Conservation (phyloP, 2,113 vertebrate genomes). For the Lampris megalopsis region DNA sequence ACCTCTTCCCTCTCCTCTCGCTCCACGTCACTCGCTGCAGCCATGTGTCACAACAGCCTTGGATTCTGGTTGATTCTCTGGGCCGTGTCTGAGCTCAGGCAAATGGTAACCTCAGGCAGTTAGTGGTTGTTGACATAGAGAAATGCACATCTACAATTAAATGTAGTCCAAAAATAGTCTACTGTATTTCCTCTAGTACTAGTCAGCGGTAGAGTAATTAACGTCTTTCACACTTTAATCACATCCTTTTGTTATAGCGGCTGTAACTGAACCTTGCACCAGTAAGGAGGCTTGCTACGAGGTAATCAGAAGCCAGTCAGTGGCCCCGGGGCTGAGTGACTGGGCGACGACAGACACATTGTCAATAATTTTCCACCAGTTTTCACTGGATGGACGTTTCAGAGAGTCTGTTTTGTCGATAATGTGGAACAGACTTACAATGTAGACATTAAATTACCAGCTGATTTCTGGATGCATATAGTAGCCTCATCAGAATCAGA, state of each 20-base stretch:
- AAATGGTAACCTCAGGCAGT: neutral
- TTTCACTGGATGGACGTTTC: neutral
- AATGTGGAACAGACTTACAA: neutral
- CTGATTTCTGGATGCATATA: no score
- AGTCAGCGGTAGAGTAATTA: neutral
- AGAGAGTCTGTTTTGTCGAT: neutral
- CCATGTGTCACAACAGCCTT: no score
- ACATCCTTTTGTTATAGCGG: neutral
- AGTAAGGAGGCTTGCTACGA: neutral
- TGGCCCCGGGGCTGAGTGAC: neutral
- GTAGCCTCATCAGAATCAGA: no score
- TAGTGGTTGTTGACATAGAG: neutral
- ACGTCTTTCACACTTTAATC: neutral
- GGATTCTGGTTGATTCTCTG: neutral
- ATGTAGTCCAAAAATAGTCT: neutral
- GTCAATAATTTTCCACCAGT: conserved; percentile 54
- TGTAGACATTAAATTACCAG: neutral
- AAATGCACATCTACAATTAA: neutral
- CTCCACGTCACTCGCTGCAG: no score
- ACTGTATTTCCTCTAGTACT: neutral
- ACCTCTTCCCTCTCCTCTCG: no score
- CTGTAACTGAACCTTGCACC: conserved; percentile 25
- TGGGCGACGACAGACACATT: conserved; percentile 4
- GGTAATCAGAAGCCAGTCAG: conserved; percentile 50
- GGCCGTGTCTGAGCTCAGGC: neutral